phyloP scores from a whole-genome alignment of 1,140 invertebrate genomes.

The Panagrolaimus sp. region DNA sequence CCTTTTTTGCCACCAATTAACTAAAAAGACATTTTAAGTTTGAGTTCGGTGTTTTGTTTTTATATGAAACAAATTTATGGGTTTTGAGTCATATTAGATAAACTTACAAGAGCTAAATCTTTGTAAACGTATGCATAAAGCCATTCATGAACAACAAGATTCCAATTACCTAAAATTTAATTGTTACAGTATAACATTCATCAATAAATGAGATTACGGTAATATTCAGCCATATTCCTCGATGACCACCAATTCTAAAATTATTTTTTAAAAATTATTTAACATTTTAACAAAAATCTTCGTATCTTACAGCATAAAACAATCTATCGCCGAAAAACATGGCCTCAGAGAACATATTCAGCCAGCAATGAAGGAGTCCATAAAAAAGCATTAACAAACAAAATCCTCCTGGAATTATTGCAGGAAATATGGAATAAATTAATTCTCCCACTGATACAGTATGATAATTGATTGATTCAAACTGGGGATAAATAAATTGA shows the following conservation, averaged over 20 bases:
- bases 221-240: slow-evolving; percentile 73
- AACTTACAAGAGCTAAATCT: slow-evolving; percentile 69
- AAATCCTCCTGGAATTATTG: slow-evolving; percentile 53
- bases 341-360: slow-evolving; percentile 54
- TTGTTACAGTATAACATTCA: too few species aligned
- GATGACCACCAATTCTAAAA: slow-evolving; percentile 88
- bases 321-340: slow-evolving; percentile 53
- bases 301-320: slow-evolving; percentile 47
- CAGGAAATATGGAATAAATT: slow-evolving; percentile 46
- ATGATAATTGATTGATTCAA: slow-evolving; percentile 32
- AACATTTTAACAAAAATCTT: not conserved
- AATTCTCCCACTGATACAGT: slow-evolving; percentile 16
- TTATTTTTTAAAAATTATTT: slow-evolving; percentile 26
- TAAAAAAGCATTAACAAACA: slow-evolving; percentile 56
- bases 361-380: slow-evolving; percentile 52
- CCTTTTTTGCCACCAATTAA: slow-evolving; percentile 44
- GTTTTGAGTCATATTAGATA: slow-evolving; percentile 58
- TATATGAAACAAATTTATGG: slow-evolving; percentile 16
- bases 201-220: slow-evolving; percentile 65
- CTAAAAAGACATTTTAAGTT: slow-evolving; percentile 34
- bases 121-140: slow-evolving; percentile 83
- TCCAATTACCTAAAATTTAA: not conserved
- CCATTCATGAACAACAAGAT: slow-evolving; percentile 71
- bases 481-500: slow-evolving; percentile 45
- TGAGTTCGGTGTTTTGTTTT: slow-evolving; percentile 3